phyloP scores from a whole-genome alignment of 2,888 invertebrate genomes.

The Hedychridium roseum region DNA sequence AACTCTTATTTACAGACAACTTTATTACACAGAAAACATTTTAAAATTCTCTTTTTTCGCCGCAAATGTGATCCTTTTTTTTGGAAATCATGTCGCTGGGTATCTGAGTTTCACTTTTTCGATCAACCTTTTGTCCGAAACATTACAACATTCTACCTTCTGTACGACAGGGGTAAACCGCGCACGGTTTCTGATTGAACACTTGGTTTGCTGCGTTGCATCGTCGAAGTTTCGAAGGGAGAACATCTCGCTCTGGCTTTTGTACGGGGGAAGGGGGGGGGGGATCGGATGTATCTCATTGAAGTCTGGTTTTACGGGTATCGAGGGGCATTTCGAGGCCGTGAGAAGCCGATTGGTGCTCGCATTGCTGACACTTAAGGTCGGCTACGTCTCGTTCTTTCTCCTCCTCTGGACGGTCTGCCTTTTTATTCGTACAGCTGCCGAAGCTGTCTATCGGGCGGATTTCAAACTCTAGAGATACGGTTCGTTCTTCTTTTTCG shows the following conservation, averaged over 20 bases:
- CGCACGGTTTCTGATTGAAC: background rate
- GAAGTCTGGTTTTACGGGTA: background rate
- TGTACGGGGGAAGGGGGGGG: too few species aligned
- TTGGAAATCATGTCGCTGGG: too few species aligned
- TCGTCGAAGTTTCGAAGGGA: too few species aligned
- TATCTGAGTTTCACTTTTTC: too few species aligned
- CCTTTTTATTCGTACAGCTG: slow-evolving; percentile 1
- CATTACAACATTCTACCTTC: too few species aligned
- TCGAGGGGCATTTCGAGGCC: slow-evolving; percentile 11
- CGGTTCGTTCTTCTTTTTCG: too few species aligned
- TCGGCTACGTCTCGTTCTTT: slow-evolving; percentile 3
- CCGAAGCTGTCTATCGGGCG: slow-evolving; percentile 1
- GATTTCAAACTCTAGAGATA: background rate
- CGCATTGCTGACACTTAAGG: slow-evolving; percentile 14
- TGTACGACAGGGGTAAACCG: background rate
- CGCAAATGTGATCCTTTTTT: too few species aligned
- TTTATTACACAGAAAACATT: too few species aligned
- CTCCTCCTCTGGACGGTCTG: background rate
- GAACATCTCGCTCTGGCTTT: too few species aligned
- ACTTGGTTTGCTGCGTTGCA: background rate
- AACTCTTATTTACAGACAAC: too few species aligned
- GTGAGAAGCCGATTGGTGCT: slow-evolving; percentile 11
- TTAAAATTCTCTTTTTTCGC: too few species aligned
- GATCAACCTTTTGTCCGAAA: too few species aligned
- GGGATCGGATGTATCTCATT: slow-evolving; percentile 1